These are phyloP conservation scores for Selene dorsalis DNA, from an alignment of 2,797 vertebrate genomes.

Conservation along the genomic window DNA sequence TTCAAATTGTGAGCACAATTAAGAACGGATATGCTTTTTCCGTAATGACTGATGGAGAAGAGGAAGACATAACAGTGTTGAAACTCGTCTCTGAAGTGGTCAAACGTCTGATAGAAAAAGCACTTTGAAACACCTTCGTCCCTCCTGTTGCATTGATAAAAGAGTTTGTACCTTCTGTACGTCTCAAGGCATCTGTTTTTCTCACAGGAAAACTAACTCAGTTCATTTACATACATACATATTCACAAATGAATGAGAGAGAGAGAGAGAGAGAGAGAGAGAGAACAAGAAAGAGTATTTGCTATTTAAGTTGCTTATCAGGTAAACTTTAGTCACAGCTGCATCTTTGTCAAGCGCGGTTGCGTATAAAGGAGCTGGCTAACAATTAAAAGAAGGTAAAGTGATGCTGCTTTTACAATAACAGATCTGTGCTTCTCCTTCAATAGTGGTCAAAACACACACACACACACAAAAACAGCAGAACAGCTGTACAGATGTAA, in stretches of 20 bases:
- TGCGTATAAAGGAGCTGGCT: slow-evolving; percentile 36
- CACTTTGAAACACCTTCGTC: slow-evolving; percentile 49
- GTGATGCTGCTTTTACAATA: slow-evolving; percentile 33
- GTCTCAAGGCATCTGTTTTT: slow-evolving; percentile 62
- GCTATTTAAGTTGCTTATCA: slow-evolving; percentile 53
- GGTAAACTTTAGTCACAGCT: slow-evolving; percentile 63
- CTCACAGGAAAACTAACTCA: slow-evolving; percentile 41
- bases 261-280: slow-evolving; percentile 8
- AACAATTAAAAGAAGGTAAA: slow-evolving; percentile 42
- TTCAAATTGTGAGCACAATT: background rate
- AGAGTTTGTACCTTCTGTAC: slow-evolving; percentile 61
- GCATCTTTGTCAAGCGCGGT: background rate
- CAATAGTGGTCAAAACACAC: slow-evolving; percentile 56
- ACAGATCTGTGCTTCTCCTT: slow-evolving; percentile 53
- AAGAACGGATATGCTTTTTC: background rate
- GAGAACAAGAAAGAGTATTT: slow-evolving; percentile 23
- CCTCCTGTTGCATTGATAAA: slow-evolving; percentile 69
- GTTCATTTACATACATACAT: slow-evolving; percentile 55
- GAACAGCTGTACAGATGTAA: slow-evolving; percentile 2
- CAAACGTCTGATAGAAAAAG: slow-evolving; percentile 59
- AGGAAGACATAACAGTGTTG: background rate
- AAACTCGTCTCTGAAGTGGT: slow-evolving; percentile 40
- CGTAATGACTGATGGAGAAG: background rate
- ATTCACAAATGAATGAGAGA: slow-evolving; percentile 32
- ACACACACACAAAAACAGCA: background rate